Percentiles rank a stretch among this genome's conserved stretches.
These are phyloP conservation scores for Nipponacmea schrenckii DNA, from an alignment of 2,888 invertebrate species.

Conservation along the genomic window DNA sequence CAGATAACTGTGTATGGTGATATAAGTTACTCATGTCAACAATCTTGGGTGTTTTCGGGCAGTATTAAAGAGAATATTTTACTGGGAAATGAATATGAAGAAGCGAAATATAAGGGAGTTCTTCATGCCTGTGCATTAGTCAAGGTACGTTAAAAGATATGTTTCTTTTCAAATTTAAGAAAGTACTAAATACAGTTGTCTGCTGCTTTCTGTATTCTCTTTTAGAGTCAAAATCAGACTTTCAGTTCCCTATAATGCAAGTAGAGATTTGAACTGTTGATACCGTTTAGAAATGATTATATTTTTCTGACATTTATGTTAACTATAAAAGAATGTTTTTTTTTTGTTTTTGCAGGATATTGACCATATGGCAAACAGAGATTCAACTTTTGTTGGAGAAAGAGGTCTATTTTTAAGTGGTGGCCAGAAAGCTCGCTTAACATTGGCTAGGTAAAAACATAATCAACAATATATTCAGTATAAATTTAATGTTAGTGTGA, in stretches of 20 bases:
- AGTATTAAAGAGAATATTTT: slow-evolving; percentile 91
- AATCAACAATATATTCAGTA: too few species aligned
- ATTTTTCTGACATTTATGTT: too few species aligned
- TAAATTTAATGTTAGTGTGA: too few species aligned
- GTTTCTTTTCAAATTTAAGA: too few species aligned
- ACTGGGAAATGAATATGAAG: slow-evolving; percentile 79
- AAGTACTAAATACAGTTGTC: too few species aligned
- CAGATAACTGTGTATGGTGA: slow-evolving; percentile 74
- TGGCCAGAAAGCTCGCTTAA: slow-evolving; percentile 85
- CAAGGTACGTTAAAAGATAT: slow-evolving; percentile 48
- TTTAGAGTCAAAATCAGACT: too few species aligned
- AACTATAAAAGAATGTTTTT: too few species aligned
- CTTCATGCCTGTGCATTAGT: slow-evolving; percentile 74
- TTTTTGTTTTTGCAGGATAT: slow-evolving; percentile 73
- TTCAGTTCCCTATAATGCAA: background rate
- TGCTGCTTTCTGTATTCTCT: too few species aligned
- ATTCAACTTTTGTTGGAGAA: slow-evolving; percentile 87
- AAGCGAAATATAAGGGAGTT: slow-evolving; percentile 69
- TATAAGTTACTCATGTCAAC: slow-evolving; percentile 78
- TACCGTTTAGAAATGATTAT: too few species aligned
- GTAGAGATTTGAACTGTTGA: background rate
- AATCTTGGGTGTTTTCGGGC: slow-evolving; percentile 79
- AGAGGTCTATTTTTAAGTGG: slow-evolving; percentile 86
- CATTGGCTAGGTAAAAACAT: slow-evolving; percentile 69
- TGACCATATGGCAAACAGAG: slow-evolving; percentile 79